Evolutionary conservation across 1,140 invertebrate species (phyloP), one percentile per base, ranked within the genome.

Genomic region (Stegodyphus mimosarum): DNA sequence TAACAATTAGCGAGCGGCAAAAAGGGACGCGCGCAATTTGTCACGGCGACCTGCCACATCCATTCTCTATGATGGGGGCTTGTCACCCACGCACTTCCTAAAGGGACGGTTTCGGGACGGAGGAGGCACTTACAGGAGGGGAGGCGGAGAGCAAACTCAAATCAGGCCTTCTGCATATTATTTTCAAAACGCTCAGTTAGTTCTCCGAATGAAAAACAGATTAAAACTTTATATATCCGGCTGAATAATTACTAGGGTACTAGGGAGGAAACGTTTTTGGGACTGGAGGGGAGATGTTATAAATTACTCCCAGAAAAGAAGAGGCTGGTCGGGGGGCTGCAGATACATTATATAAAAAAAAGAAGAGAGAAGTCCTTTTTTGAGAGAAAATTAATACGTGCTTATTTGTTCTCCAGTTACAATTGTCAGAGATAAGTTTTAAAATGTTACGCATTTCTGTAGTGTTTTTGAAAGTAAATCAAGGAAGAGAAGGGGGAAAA

Each of bases 161-260:
- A 84, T 84, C 81, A 76, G 50, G 73, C 11, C 69, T 15, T 63
- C 72, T 69, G 50, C 81, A 60, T 83, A 83, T 83, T 83, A 83
- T 83, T 83, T 83, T 74, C 71, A 49, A 33, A 83, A 74, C 80
- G 80, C 80, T 74, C 80, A 74, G 67, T 80, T 80, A 52, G 67
- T 53, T 80, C 78, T 49, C 50, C 18, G 48, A 80, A 53, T 80
- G 78, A 80, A 84, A 84, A 84, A 84, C 72, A 84, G 81, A 84
- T 84, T 84, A 84, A 84, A 84, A 84, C 72, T 76, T 84, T 84
- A 84, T 60, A 84, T 84, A 75, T 76, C 72, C 72, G 72, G 73
- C 49, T 53, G 51, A 67, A 84, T 84, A 84, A 84, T 84, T 84
- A 76, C 80, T 75, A 63, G 33, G 33, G 1, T 33, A 33, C 33